Evolutionary conservation across 2,888 invertebrate species (phyloP).

Genomic region (Cerastis leucographa): DNA sequence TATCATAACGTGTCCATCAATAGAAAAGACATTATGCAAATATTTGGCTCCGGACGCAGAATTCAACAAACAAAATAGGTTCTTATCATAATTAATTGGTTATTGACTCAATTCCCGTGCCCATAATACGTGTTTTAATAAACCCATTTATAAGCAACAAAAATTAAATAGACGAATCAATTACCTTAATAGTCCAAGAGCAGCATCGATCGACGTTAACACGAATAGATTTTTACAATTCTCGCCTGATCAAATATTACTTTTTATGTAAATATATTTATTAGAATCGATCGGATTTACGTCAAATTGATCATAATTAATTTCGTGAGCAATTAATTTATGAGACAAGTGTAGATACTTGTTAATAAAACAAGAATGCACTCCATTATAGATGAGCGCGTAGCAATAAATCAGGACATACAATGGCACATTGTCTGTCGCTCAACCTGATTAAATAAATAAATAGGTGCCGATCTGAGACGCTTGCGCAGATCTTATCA

Average conservation of each 20-base stretch:
- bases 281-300: conserved; percentile 53
- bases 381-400: conserved; percentile 80
- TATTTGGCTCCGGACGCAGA: conserved; percentile 54
- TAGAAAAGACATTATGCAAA: conserved; percentile 63
- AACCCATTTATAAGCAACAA: conserved; percentile 66
- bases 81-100: conserved; percentile 76
- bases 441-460: conserved; percentile 89
- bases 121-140: conserved; percentile 65
- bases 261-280: conserved; percentile 62
- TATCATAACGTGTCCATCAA: conserved; percentile 54
- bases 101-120: conserved; percentile 63
- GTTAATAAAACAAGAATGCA: conserved; percentile 76
- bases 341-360: conserved; percentile 73
- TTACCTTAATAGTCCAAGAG: conserved; percentile 61
- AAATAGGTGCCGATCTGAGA: conserved; percentile 88
- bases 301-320: conserved; percentile 60
- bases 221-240: conserved; percentile 53
- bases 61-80: conserved; percentile 68
- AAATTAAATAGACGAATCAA: conserved; percentile 65
- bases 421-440: conserved; percentile 90
- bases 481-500: conserved; percentile 87
- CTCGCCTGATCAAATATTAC: conserved; percentile 53
- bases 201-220: conserved; percentile 48
- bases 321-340: conserved; percentile 66
- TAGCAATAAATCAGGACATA: conserved; percentile 87